Base-by-base conservation (phyloP, 2,888 invertebrate species). In the Antheraea assamensis region DNA sequence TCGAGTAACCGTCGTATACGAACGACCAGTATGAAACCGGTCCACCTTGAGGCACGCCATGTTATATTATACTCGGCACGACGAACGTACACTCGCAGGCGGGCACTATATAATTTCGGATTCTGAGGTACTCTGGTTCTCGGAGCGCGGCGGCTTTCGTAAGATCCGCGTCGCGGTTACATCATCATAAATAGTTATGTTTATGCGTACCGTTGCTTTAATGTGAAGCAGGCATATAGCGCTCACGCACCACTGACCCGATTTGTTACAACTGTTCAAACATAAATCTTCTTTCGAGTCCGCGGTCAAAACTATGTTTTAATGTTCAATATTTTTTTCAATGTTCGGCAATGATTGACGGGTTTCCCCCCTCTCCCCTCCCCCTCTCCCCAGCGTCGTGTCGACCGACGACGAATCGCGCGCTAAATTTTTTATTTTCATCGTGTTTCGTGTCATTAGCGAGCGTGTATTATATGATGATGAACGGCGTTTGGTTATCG, bases 201-300 rank as follows among this genome's bases (percentile, higher is more conserved):
- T 91, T 91, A 90, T 84, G 85, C 84, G 86, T 84, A 84, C 85
- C 86, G 83, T 82, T 87, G 84, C 85, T 85, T 89, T 87, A 85
- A 88, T 90, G 86, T 88, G 88, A 88, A 87, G 87, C 82, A 86
- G 85, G 87, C 83, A 84, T 86, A 87, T n/a, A n/a, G n/a, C n/a
- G 87, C 87, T 88, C 88, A 90, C 88, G 72, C 80, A 88, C 90
- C 83, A 88, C 91, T 93, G 94, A 93, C 94, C 94, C 82, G 81
- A 81, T 89, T 94, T 86, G 87, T 81, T 79, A 81, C 92, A 91
- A 88, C 92, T 90, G 91, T 88, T 87, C 82, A 85, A 88, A 89
- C 85, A 86, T 86, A 84, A 82, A 84, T 85, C 85, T 86, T 42
- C 42, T 83, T 88, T 89, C 86, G 58, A 83, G 85, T 85, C 85